Base-by-base conservation (phyloP, 1,140 invertebrate genomes). In the Ridgeia piscesae region DNA sequence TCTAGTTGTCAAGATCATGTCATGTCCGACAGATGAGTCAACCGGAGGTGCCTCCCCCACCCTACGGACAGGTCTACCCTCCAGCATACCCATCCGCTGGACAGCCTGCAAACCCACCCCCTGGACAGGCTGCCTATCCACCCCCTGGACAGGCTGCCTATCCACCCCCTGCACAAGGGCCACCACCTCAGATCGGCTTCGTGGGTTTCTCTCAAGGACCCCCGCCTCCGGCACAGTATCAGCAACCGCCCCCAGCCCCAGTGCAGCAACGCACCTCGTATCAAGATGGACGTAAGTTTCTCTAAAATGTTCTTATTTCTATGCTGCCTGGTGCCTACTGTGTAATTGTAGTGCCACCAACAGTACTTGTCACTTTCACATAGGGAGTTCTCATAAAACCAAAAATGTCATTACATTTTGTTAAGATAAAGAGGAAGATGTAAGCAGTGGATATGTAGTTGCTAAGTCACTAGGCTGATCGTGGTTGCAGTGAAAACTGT, bases 61-160 rank as follows among this genome's bases (percentile, higher is more conserved):
- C 91, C 91, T 33, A 88, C 50, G 42, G 77, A 77, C 88, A 88
- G 91, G 91, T n/a, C 42, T 33, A 91, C 42, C 58, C 42, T 35
- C 34, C 91, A 31, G n/a, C 91, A 33, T 50, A 91, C 21, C 91
- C 91, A 34, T 17, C 33, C 42, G 14, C 58, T 9, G 58, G 34
- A 33, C 42, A n/a, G 6, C n/a, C 58, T 88, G 91, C 50, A 9
- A 4, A 77, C 2, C 17, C 58, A 77, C 58, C n/a, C n/a, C n/a
- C 8, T 11, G 48, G 48, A 50, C 21, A 8, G 21, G 48, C n/a
- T n/a, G n/a, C 91, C 33, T 50, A 91, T 17, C 91, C 91, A 34
- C 33, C 33, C 42, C 34, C 58, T 9, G 58, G 34, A 33, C 42
- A n/a, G 6, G 48, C 58, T 88, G 91, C 50, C 58, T 31, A 77